Evolutionary conservation across 2,113 vertebrate genomes (phyloP), one percentile per base, ranked within the genome.

Genomic region (Pipa parva): DNA sequence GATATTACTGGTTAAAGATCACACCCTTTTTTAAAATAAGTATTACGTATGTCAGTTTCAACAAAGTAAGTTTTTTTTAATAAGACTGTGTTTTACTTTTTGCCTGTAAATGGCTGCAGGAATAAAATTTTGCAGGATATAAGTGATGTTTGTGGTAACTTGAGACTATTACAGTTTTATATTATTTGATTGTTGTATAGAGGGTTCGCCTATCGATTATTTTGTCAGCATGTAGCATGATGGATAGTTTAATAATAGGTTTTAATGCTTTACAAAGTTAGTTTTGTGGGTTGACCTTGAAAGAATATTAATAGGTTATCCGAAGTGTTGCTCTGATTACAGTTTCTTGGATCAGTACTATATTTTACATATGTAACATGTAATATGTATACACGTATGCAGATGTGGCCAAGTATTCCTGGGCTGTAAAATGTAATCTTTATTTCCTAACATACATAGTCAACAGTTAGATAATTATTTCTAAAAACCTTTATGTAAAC

Each of bases 231-330:
- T 72, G 50, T 54, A 50, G 70, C 77, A 60, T 69, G 65, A 69
- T 31, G 51, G 65, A 69, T 69, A 42, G 57, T 69, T 60, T 60
- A 69, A 69, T 69, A 69, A 69, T 69, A 48, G 46, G 48, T 69
- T 69, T 67, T 82, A 78, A 39, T 72, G 78, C 65, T 76, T 79
- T 80, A 76, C 71, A 70, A 84, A 83, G 85, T 86, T 76, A 80
- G 71, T 82, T 78, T 55, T 74, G 67, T 72, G 77, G 33, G 72
- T 77, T 83, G 76, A 85, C 76, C 79, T 84, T 83, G 78, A 75
- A 78, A 75, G 75, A 74, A 71, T 75, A 29, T 9, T 61, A 79
- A 67, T 73, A 48, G 55, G 26, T 71, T 71, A 55, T 78, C 72
- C 58, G 28, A 70, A 63, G 71, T 73, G 77, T 85, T 78, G 79